These are phyloP conservation scores for Orycteropus afer DNA, from an alignment of 2,113 vertebrate genomes.

Conservation along the genomic window DNA sequence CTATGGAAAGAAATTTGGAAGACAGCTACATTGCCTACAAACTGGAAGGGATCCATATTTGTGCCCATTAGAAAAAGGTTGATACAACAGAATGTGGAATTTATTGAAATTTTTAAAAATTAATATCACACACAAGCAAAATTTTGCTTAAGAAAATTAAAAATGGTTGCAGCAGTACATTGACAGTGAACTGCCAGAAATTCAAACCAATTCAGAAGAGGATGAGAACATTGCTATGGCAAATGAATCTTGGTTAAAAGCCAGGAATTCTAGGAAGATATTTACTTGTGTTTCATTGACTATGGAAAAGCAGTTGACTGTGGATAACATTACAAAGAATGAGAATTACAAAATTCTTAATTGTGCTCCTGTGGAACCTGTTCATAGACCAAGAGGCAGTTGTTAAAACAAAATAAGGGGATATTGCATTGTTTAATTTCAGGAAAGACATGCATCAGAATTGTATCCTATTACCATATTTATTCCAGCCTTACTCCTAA, in stretches of 20 bases:
- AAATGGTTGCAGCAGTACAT: neutral
- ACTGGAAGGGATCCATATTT: neutral
- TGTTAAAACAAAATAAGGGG: neutral
- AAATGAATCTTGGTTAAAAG: neutral
- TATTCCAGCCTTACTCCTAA: no score
- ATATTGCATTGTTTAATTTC: no score
- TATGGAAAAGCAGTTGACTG: no score
- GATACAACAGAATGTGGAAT: neutral
- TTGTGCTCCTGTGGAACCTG: neutral
- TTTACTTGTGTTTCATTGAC: neutral
- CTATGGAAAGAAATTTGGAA: no score
- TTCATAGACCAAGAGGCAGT: neutral
- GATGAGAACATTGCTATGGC: neutral
- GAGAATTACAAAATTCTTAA: neutral
- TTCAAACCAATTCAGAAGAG: neutral
- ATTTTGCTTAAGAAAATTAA: neutral
- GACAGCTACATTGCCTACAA: neutral
- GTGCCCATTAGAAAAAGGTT: neutral
- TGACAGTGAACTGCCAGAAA: neutral
- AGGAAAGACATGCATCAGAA: no score
- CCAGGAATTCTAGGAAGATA: neutral
- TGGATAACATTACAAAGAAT: neutral
- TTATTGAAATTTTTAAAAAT: no score
- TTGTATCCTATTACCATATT: no score
- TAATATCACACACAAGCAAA: neutral